Conservation (phyloP, 2,113 vertebrate species). For the Rhodinocichla rosea region DNA sequence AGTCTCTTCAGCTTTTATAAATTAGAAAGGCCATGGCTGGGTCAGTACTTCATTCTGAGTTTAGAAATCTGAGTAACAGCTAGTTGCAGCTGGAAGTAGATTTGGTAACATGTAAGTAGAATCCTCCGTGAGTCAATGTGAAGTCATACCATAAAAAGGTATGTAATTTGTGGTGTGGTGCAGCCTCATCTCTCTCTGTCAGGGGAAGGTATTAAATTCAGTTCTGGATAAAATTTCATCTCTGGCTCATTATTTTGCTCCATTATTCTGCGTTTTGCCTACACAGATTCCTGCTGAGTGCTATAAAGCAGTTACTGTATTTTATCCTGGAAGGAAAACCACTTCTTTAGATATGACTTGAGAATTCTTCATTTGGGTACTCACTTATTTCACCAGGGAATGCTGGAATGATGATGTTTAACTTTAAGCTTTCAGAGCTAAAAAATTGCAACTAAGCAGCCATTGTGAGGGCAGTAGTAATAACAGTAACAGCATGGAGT, state of each 20-base stretch:
- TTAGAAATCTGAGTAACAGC: background rate
- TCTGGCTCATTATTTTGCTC: background rate
- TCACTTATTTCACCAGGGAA: constrained; percentile 40
- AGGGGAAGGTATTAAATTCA: background rate
- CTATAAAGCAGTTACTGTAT: background rate
- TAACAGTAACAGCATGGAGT: constrained; percentile 42
- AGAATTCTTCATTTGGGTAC: constrained; percentile 69
- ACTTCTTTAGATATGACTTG: constrained; percentile 27
- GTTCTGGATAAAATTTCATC: background rate
- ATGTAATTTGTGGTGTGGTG: background rate
- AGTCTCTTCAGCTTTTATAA: background rate
- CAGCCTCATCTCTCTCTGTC: background rate
- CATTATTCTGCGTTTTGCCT: background rate
- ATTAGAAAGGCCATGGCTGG: background rate
- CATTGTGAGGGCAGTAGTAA: constrained; percentile 49
- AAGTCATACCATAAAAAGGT: background rate
- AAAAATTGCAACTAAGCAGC: constrained; percentile 62
- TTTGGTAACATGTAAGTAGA: background rate
- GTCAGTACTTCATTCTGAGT: background rate
- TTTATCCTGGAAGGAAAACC: constrained; percentile 14
- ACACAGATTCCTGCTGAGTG: background rate
- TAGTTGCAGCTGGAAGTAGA: background rate
- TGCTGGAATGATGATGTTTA: constrained; percentile 56
- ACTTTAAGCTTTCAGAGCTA: constrained; percentile 47
- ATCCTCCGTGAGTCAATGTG: background rate